Evolutionary conservation across 2,113 vertebrate genomes (phyloP).

Genomic region (Lepidothrix coronata): DNA sequence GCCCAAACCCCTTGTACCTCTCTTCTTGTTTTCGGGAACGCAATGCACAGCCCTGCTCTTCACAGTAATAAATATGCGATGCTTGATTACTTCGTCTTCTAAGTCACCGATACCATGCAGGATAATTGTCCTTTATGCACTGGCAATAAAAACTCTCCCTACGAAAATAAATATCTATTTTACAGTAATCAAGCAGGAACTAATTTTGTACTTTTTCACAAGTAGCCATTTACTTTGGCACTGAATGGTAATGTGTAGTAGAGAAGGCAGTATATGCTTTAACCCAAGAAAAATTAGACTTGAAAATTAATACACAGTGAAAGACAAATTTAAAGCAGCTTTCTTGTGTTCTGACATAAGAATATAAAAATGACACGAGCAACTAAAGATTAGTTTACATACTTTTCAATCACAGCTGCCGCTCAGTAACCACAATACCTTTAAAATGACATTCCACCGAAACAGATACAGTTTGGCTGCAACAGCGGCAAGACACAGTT

Average conservation of each 20-base stretch:
- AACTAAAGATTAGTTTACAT: slow-evolving; percentile 84
- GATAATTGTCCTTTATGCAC: slow-evolving; percentile 39
- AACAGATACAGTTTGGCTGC: slow-evolving; percentile 66
- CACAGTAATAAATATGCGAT: slow-evolving; percentile 24
- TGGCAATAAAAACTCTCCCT: slow-evolving; percentile 55
- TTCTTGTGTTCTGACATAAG: slow-evolving; percentile 79
- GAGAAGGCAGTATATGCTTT: slow-evolving; percentile 61
- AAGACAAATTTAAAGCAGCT: slow-evolving; percentile 83
- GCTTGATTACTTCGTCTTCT: slow-evolving; percentile 49
- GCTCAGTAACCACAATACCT: slow-evolving; percentile 81
- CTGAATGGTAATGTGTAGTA: slow-evolving; percentile 49
- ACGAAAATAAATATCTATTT: slow-evolving; percentile 64
- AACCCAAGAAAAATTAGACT: slow-evolving; percentile 66
- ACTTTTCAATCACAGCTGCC: slow-evolving; percentile 83
- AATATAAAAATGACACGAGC: slow-evolving; percentile 82
- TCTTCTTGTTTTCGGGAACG: slow-evolving; percentile 34
- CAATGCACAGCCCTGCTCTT: slow-evolving; percentile 36
- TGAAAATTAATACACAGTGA: slow-evolving; percentile 81
- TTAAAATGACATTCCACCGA: slow-evolving; percentile 77
- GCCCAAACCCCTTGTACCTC: not conserved
- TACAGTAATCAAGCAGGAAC: slow-evolving; percentile 66
- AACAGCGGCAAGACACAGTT: slow-evolving; percentile 17
- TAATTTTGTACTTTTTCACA: slow-evolving; percentile 62
- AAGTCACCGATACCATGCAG: slow-evolving; percentile 50
- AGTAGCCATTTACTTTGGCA: slow-evolving; percentile 73